phyloP scores from a whole-genome alignment of 2,113 vertebrate genomes.

The Callopanchax toddi region DNA sequence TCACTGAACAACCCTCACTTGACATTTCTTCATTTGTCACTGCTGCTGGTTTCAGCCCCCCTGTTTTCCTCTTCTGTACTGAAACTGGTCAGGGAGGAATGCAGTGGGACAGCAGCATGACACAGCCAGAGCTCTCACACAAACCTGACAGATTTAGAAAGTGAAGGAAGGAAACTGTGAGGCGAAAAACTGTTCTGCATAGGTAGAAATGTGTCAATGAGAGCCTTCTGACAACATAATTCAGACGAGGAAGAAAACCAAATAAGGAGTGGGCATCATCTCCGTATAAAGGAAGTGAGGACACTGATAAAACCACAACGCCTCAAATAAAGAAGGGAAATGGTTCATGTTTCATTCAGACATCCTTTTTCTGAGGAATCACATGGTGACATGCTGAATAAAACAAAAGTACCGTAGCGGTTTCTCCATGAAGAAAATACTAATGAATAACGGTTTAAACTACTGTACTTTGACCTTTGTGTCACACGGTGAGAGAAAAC shows the following conservation, averaged over 20 bases:
- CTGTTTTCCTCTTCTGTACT: constrained; percentile 3
- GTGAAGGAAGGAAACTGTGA: constrained; percentile 1
- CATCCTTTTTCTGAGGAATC: constrained; percentile 16
- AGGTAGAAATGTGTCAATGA: constrained; percentile 8
- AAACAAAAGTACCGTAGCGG: background rate
- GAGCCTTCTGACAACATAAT: constrained; percentile 32
- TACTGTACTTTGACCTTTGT: too few relatives aligned
- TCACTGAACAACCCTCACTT: constrained; percentile 57
- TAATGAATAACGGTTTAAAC: too few relatives aligned
- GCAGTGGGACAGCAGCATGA: constrained; percentile 48
- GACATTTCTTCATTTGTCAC: too few relatives aligned
- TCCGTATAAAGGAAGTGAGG: constrained; percentile 32
- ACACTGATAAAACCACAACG: constrained; percentile 19
- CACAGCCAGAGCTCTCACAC: constrained; percentile 59
- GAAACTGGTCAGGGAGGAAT: constrained; percentile 64
- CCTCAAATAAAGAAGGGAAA: constrained; percentile 37
- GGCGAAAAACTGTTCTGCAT: constrained; percentile 15
- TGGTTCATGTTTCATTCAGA: constrained; percentile 3
- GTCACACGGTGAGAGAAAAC: too few relatives aligned
- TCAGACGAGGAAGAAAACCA: constrained; percentile 1
- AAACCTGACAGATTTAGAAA: constrained; percentile 22
- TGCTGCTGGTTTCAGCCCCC: constrained; percentile 26
- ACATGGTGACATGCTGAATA: constrained; percentile 16
- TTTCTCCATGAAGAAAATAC: too few relatives aligned
- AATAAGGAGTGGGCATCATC: too few relatives aligned